A percentile compares a stretch with the other conserved stretches of the same genome.
phyloP scores from a whole-genome alignment of 2,113 vertebrate genomes.

The Steatornis caripensis region DNA sequence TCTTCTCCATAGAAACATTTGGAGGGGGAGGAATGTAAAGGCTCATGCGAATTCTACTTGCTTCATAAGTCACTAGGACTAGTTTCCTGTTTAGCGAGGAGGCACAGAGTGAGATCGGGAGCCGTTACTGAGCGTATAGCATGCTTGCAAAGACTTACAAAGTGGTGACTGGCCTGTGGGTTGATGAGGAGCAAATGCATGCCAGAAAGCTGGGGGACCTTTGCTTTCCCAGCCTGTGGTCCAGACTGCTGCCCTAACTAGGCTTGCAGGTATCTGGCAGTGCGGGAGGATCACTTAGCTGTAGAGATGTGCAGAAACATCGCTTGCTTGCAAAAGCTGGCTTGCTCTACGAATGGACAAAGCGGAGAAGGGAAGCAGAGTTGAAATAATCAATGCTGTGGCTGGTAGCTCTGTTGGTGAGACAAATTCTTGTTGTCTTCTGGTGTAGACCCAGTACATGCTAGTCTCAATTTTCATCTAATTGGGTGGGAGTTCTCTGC shows the following conservation, averaged over 20 bases:
- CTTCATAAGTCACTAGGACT: not conserved
- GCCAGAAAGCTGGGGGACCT: not conserved
- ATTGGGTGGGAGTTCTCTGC: not conserved
- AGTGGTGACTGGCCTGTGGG: not conserved
- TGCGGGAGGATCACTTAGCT: not conserved
- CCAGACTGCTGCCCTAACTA: not conserved
- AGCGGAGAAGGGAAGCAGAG: not conserved
- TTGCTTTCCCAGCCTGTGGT: not conserved
- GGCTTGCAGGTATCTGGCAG: not conserved
- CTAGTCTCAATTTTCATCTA: not conserved
- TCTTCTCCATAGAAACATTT: not conserved
- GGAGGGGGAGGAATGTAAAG: not conserved
- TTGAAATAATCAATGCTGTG: not conserved
- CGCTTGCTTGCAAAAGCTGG: not conserved
- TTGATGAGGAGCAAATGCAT: rapidly evolving
- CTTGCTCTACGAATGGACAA: not conserved
- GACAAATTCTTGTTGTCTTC: not conserved
- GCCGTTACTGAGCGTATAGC: no score
- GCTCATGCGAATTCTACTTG: not conserved
- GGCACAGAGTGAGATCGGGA: rapidly evolving
- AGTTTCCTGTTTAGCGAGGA: not conserved
- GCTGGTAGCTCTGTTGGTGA: not conserved
- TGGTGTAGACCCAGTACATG: not conserved
- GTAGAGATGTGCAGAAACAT: not conserved
- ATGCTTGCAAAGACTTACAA: not conserved